These are phyloP conservation scores for Cavia porcellus DNA, from an alignment of 2,113 vertebrate species.

Conservation along the genomic window DNA sequence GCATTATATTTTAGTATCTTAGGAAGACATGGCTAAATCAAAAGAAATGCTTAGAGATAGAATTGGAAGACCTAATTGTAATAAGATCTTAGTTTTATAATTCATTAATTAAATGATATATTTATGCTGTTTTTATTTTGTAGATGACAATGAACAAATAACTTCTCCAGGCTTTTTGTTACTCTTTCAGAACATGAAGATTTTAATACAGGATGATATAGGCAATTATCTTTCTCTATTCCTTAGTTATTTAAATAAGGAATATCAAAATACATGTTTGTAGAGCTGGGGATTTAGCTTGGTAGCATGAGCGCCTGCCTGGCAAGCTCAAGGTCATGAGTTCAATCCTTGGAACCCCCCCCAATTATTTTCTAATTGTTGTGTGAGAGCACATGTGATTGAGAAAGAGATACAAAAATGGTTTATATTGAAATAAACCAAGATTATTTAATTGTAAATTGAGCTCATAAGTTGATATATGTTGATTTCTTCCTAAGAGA, in stretches of 20 bases:
- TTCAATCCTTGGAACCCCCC: too few species aligned
- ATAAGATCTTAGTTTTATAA: constrained; percentile 40
- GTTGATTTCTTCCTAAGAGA: constrained; percentile 56
- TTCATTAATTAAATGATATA: constrained; percentile 18
- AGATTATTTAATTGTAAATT: constrained; percentile 51
- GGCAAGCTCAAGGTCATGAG: too few species aligned
- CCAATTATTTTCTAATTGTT: background rate
- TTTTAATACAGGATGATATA: background rate
- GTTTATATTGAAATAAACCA: constrained; percentile 45
- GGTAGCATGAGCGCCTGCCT: too few species aligned
- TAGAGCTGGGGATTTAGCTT: too few species aligned
- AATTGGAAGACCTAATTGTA: background rate
- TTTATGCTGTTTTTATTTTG: background rate
- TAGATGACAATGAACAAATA: background rate
- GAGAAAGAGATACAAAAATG: background rate
- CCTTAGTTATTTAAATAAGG: constrained; percentile 58
- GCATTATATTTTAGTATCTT: constrained; percentile 4
- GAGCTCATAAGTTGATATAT: background rate
- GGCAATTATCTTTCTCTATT: constrained; percentile 2
- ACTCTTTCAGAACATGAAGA: constrained; percentile 18
- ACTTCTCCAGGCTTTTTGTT: constrained; percentile 14
- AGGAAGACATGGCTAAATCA: constrained; percentile 31
- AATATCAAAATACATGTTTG: constrained; percentile 26
- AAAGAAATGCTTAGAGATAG: background rate
- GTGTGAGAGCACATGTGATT: background rate